phyloP scores from a whole-genome alignment of 2,797 vertebrate species.

The Pseudocheirus occidentalis region DNA sequence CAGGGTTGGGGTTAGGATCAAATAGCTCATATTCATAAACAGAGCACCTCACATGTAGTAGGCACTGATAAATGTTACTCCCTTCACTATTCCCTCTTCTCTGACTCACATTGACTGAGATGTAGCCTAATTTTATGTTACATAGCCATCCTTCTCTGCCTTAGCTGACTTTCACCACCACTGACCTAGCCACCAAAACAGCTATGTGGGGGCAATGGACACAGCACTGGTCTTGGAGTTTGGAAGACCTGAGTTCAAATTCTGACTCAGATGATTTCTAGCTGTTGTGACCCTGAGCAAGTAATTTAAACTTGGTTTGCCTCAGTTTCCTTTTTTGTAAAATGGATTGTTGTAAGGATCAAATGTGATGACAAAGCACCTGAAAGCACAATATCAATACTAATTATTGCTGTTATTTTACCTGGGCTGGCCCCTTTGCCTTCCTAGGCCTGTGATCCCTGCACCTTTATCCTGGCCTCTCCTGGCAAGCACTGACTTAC shows the following conservation, averaged over 20 bases:
- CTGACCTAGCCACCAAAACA: not conserved
- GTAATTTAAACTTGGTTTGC: not conserved
- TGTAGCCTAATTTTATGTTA: slow-evolving; percentile 44
- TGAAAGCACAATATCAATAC: not conserved
- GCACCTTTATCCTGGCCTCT: not conserved
- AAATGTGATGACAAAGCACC: not conserved
- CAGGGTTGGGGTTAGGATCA: not conserved
- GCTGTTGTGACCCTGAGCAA: not conserved
- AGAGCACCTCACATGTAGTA: not conserved
- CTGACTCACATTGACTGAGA: not conserved
- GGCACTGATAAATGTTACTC: not conserved
- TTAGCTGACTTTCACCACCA: slow-evolving; percentile 14
- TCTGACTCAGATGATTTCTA: not conserved
- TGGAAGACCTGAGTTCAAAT: not conserved
- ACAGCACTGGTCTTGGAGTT: not conserved
- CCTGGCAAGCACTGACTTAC: not conserved
- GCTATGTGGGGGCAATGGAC: no score
- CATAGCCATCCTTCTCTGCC: not conserved
- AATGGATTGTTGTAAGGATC: not conserved
- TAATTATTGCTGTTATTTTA: not conserved
- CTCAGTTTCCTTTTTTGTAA: not conserved
- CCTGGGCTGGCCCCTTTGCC: not conserved
- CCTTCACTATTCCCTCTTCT: not conserved
- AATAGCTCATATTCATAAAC: not conserved
- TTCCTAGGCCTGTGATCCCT: not conserved